phyloP scores from a whole-genome alignment of 2,888 invertebrate species.

The Steromphala cineraria region DNA sequence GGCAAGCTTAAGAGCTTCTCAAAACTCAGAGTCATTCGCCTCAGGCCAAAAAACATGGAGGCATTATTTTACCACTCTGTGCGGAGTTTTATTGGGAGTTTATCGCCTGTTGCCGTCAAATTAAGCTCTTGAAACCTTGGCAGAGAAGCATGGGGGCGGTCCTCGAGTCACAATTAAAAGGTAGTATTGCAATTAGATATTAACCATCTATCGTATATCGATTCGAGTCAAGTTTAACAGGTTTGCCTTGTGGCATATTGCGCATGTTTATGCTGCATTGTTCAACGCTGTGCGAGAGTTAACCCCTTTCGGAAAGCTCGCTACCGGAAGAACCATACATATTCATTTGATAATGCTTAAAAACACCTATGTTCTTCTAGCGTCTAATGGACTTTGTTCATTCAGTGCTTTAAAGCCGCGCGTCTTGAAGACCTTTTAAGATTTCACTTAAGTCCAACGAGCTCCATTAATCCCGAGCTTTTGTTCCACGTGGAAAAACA shows the following conservation, averaged over 20 bases:
- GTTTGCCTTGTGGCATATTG: slow-evolving; percentile 1
- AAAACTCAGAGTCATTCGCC: neutral
- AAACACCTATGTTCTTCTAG: too few relatives aligned
- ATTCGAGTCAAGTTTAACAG: neutral
- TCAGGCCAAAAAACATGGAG: neutral
- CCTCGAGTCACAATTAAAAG: neutral
- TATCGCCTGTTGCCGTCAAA: neutral
- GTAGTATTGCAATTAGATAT: neutral
- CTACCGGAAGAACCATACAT: too few relatives aligned
- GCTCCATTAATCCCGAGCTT: too few relatives aligned
- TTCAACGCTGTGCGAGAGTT: too few relatives aligned
- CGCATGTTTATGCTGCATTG: neutral
- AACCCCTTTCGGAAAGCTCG: too few relatives aligned
- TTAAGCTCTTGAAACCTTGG: neutral
- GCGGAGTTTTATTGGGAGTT: neutral
- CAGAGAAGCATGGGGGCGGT: neutral
- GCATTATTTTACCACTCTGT: neutral
- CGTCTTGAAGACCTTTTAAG: too few relatives aligned
- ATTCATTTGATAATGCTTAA: too few relatives aligned
- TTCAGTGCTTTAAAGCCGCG: too few relatives aligned
- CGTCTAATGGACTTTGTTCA: too few relatives aligned
- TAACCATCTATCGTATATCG: neutral
- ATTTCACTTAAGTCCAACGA: too few relatives aligned
- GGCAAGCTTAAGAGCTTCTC: neutral
- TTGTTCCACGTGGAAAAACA: neutral